These are phyloP conservation scores for Hylaeus anthracinus DNA, from an alignment of 1,140 invertebrate species.

Conservation along the genomic window DNA sequence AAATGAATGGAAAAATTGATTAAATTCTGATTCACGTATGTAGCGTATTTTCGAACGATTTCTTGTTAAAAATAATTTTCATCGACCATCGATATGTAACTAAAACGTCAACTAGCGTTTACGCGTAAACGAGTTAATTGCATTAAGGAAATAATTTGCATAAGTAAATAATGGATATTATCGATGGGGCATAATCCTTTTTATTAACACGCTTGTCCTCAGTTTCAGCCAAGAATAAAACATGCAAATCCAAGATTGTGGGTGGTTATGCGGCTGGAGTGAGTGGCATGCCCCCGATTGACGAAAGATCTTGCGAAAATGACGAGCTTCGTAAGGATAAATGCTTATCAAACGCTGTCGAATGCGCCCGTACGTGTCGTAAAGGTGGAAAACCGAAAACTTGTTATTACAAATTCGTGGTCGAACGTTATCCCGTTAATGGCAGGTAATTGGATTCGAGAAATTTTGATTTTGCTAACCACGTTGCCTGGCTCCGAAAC, in stretches of 20 bases:
- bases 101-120: too few species aligned
- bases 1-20: too few species aligned
- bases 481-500: too few species aligned
- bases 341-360: constrained; percentile 88
- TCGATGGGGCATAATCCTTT: background rate
- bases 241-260: background rate
- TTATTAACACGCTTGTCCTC: too few species aligned
- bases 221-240: background rate
- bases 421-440: constrained; percentile 92
- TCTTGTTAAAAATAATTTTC: too few species aligned
- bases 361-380: constrained; percentile 90
- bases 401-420: constrained; percentile 92
- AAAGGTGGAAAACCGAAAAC: constrained; percentile 89
- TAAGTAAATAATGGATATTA: too few species aligned
- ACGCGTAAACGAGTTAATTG: too few species aligned
- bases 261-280: background rate
- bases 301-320: background rate
- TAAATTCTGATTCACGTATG: too few species aligned
- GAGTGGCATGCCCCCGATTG: background rate
- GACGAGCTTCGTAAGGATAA: constrained; percentile 73
- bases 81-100: too few species aligned
- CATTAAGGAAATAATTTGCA: too few species aligned
- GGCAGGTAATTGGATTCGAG: constrained; percentile 86
- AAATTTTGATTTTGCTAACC: background rate
- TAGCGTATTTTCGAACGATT: too few species aligned